Evolutionary conservation across 2,888 invertebrate species (phyloP).

Genomic region (Serripes groenlandicus): DNA sequence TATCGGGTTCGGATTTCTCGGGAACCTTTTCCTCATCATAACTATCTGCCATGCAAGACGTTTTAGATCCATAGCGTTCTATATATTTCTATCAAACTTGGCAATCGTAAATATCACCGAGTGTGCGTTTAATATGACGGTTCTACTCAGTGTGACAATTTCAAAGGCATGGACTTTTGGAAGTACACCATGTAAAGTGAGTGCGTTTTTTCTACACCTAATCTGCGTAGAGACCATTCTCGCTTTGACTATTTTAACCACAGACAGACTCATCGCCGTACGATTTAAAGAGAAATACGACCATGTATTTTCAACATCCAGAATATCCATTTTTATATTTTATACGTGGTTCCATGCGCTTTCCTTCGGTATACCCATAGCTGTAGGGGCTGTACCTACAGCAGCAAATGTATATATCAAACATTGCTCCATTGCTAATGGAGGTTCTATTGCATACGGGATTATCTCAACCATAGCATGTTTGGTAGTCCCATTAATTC

Average conservation of each 20-base stretch:
- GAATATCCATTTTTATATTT: constrained; percentile 69
- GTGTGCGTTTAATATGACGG: constrained; percentile 79
- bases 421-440: constrained; percentile 75
- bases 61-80: constrained; percentile 70
- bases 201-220: constrained; percentile 78
- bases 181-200: constrained; percentile 73
- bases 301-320: constrained; percentile 64
- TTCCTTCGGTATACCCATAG: constrained; percentile 79
- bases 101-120: constrained; percentile 79
- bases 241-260: constrained; percentile 71
- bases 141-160: constrained; percentile 77
- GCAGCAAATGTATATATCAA: constrained; percentile 72
- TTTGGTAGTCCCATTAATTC: constrained; percentile 75
- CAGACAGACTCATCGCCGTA: constrained; percentile 80
- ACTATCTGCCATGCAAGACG: constrained; percentile 76
- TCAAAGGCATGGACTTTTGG: constrained; percentile 77
- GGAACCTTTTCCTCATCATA: constrained; percentile 77
- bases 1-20: constrained; percentile 76
- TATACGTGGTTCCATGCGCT: constrained; percentile 81
- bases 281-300: constrained; percentile 71
- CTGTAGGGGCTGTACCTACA: constrained; percentile 70
- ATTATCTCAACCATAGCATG: constrained; percentile 71
- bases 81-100: constrained; percentile 77
- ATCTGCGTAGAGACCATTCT: constrained; percentile 74
- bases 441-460: constrained; percentile 74